Base-by-base conservation (phyloP, 30 jellyfish, hydroid and myxozoan species). In the Cassiopea andromeda region DNA sequence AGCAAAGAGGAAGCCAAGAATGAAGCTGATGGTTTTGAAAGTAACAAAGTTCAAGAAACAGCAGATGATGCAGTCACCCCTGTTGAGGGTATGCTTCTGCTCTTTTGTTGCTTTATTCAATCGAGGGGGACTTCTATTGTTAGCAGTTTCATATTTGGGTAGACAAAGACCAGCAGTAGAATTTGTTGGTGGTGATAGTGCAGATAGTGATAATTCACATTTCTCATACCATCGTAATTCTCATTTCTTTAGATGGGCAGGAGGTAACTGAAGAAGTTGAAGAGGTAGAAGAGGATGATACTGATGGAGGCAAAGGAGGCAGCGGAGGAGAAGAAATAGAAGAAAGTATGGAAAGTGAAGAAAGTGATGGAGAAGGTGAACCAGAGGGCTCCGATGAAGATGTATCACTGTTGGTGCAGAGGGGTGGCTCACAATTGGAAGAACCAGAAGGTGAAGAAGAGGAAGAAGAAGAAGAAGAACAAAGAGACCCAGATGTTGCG, bases 381-480 rank as follows among this genome's bases (percentile, higher is more conserved):
- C 70, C 75, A 54, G 89, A 69, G 79, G 89, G 1, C 5, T 88
- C 44, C 12, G 87, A 47, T 1, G 90, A 79, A 69, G 95, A 77
- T 77, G 85, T 75, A 0, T 78, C 94, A 59, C 84, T 69, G 74
- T 54, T 83, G 74, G 91, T 83, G 75, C 85, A 83, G 70, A 58
- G 72, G 50, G 74, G 59, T 12, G 19, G 18, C 9, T 60, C 67
- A 69, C 90, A 17, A n/a, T 44, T 13, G 1, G 82, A 82, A 48
- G 91, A 83, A 50, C 91, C 59, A 18, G 77, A 69, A 10, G 83
- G 67, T 15, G 90, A 77, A 49, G 90, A 78, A 54, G 94, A 87
- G 14, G 83, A 82, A 38, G 90, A 77, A 49, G 90, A 78, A 54
- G 94, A 87, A 8, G 83, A 48, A 43, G 91, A 60, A 16, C 68